Percentiles rank a stretch among this genome's conserved stretches.
Evolutionary conservation across 2,888 invertebrate species (phyloP).

Genomic region (Drosophila pullipes): DNA sequence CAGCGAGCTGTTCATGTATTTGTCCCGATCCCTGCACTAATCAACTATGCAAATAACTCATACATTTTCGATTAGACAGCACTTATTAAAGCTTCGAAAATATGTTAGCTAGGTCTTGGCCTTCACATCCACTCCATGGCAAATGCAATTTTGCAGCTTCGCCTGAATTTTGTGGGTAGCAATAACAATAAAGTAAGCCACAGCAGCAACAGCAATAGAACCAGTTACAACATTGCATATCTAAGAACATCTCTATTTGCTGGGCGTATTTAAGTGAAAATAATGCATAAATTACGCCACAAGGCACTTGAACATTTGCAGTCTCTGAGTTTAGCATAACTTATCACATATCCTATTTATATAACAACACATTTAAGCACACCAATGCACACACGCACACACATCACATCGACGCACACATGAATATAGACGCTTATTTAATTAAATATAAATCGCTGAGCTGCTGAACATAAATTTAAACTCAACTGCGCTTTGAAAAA

Average conservation of each 20-base stretch:
- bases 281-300: slow-evolving; percentile 75
- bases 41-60: slow-evolving; percentile 69
- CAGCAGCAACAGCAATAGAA: slow-evolving; percentile 14
- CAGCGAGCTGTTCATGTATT: slow-evolving; percentile 5
- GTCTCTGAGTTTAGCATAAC: slow-evolving; percentile 55
- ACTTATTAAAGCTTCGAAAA: slow-evolving; percentile 54
- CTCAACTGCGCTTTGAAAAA: slow-evolving; percentile 31
- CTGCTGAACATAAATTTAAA: slow-evolving; percentile 70
- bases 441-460: slow-evolving; percentile 74
- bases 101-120: neutral
- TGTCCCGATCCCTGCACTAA: slow-evolving; percentile 29
- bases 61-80: slow-evolving; percentile 67
- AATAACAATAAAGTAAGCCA: slow-evolving; percentile 41
- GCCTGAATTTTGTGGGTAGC: slow-evolving; percentile 33
- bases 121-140: slow-evolving; percentile 20
- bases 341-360: slow-evolving; percentile 76
- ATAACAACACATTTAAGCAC: slow-evolving; percentile 52
- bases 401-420: slow-evolving; percentile 15
- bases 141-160: slow-evolving; percentile 49
- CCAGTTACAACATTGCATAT: slow-evolving; percentile 9
- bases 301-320: slow-evolving; percentile 51
- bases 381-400: slow-evolving; percentile 16
- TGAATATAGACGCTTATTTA: slow-evolving; percentile 53
- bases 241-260: slow-evolving; percentile 22
- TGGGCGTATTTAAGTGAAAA: slow-evolving; percentile 66